Evolutionary conservation across 2,113 vertebrate species (phyloP).

Genomic region (Pipra filicauda): DNA sequence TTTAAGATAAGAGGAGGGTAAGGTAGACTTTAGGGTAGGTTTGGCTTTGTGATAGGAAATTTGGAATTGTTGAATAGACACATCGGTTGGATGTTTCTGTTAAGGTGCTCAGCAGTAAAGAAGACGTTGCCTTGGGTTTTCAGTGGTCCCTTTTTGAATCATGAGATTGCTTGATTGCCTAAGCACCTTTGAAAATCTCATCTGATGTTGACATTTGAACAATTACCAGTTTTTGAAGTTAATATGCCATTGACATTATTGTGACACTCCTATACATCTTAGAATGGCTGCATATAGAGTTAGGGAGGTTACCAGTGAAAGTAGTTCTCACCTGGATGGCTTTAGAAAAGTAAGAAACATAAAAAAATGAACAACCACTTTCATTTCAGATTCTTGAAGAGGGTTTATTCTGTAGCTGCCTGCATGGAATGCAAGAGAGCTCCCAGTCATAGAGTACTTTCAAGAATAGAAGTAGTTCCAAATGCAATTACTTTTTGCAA

Average conservation of each 20-base stretch:
- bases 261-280: neutral
- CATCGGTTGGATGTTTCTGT: neutral
- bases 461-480: neutral
- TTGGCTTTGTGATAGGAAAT: neutral
- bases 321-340: neutral
- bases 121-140: neutral
- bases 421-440: neutral
- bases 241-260: neutral
- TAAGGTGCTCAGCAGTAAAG: neutral
- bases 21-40: neutral
- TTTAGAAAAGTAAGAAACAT: neutral
- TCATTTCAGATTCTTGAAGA: neutral
- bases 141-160: neutral
- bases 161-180: neutral
- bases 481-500: neutral
- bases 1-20: neutral
- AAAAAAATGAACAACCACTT: neutral
- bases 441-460: neutral
- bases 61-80: neutral
- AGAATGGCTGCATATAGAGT: neutral
- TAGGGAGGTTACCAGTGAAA: neutral
- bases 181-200: neutral
- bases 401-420: neutral
- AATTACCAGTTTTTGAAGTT: neutral
- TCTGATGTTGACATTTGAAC: neutral